Evolutionary conservation across 1,140 invertebrate species (phyloP).

Genomic region (Polyergus mexicanus): DNA sequence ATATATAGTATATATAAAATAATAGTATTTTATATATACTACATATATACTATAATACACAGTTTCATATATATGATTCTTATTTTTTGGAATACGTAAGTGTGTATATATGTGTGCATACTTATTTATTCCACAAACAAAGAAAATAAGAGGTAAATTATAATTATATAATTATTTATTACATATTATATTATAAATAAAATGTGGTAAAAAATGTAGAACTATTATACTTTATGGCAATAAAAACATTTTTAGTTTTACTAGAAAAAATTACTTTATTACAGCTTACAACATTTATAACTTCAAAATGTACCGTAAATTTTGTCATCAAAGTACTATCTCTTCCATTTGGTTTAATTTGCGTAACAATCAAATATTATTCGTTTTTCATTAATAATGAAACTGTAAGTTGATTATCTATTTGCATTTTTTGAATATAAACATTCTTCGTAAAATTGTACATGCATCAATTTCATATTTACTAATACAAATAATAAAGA

Average conservation of each 20-base stretch:
- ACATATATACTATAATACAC: no score
- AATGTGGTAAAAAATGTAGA: no score
- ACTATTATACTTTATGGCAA: neutral
- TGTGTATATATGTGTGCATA: no score
- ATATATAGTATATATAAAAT: no score
- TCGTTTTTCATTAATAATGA: neutral
- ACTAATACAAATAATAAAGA: neutral
- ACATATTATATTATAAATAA: neutral
- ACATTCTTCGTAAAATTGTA: no score
- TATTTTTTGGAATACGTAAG: no score
- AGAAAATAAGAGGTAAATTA: neutral
- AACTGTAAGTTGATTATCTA: no score
- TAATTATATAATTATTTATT: neutral
- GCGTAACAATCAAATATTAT: neutral
- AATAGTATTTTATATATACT: no score
- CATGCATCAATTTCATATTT: no score
- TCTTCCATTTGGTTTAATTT: fast-evolving
- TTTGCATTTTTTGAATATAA: no score
- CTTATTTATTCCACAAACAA: no score
- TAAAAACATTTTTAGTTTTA: neutral
- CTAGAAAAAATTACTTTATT: neutral
- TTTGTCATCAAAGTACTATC: neutral
- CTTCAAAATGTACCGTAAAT: neutral
- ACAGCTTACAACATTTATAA: conserved; percentile 13
- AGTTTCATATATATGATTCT: no score